These are phyloP conservation scores for Mesoligia furuncula DNA, from an alignment of 2,888 invertebrate species.

Conservation along the genomic window DNA sequence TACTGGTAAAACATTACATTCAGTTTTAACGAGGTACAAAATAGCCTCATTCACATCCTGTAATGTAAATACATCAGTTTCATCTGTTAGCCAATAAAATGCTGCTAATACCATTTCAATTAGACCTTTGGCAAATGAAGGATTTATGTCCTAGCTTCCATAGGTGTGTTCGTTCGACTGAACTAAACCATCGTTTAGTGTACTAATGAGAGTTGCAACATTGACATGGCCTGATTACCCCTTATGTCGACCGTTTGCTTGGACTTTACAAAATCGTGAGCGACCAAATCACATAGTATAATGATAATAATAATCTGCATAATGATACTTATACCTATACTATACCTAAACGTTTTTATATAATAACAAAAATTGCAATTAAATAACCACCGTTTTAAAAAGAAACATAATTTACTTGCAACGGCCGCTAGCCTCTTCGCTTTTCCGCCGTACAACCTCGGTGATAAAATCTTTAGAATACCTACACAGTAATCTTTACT, in stretches of 20 bases:
- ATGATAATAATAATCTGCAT: too few relatives aligned
- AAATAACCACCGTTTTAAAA: constrained; percentile 59
- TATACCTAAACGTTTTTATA: constrained; percentile 13
- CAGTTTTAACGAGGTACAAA: background rate
- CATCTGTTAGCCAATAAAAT: background rate
- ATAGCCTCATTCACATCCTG: background rate
- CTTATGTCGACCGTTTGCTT: constrained; percentile 12
- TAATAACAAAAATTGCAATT: constrained; percentile 28
- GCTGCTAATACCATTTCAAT: background rate
- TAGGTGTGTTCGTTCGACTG: constrained; percentile 14
- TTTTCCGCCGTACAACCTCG: constrained; percentile 76
- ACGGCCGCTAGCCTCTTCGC: constrained; percentile 67
- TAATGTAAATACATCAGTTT: constrained; percentile 1
- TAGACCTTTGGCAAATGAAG: constrained; percentile 9
- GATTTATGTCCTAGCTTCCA: constrained; percentile 6
- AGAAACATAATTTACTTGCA: constrained; percentile 59
- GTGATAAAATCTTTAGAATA: constrained; percentile 72
- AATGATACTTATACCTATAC: constrained; percentile 8
- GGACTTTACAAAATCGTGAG: constrained; percentile 41
- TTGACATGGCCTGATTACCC: constrained; percentile 37
- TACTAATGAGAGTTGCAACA: constrained; percentile 41
- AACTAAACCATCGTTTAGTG: constrained; percentile 39
- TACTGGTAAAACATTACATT: background rate
- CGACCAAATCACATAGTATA: constrained; percentile 14
- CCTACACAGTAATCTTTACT: constrained; percentile 36